Conservation (phyloP, 2,797 vertebrate species). For the Hipposideros larvatus region DNA sequence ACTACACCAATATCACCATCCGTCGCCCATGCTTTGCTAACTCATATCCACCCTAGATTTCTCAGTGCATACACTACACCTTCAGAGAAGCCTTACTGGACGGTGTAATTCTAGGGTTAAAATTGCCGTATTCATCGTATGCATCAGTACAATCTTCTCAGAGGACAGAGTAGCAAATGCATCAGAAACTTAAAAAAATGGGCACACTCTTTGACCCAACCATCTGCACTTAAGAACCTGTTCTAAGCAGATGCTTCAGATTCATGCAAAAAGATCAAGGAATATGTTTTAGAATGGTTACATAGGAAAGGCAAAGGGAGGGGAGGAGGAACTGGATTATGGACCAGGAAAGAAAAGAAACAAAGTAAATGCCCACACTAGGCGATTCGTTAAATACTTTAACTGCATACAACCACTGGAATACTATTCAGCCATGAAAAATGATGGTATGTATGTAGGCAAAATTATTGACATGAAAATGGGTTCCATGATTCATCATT, state of each 20-base stretch:
- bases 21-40: not conserved
- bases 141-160: not conserved
- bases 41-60: not conserved
- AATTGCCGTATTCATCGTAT: not conserved
- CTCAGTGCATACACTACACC: not conserved
- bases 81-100: not conserved
- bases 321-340: not conserved
- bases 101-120: not conserved
- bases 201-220: not conserved
- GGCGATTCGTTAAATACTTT: not conserved
- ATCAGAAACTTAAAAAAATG: not conserved
- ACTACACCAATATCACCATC: no score
- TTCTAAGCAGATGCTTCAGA: not conserved
- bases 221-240: not conserved
- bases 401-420: not conserved
- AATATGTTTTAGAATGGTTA: not conserved
- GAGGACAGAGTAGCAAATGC: not conserved
- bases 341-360: not conserved
- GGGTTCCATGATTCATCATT: not conserved
- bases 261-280: not conserved
- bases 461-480: not conserved
- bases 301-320: not conserved
- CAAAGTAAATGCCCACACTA: not conserved
- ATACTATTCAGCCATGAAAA: not conserved
- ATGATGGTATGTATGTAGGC: not conserved